These are phyloP conservation scores for Euwallacea fornicatus DNA, from an alignment of 1,140 invertebrate species.

Conservation along the genomic window DNA sequence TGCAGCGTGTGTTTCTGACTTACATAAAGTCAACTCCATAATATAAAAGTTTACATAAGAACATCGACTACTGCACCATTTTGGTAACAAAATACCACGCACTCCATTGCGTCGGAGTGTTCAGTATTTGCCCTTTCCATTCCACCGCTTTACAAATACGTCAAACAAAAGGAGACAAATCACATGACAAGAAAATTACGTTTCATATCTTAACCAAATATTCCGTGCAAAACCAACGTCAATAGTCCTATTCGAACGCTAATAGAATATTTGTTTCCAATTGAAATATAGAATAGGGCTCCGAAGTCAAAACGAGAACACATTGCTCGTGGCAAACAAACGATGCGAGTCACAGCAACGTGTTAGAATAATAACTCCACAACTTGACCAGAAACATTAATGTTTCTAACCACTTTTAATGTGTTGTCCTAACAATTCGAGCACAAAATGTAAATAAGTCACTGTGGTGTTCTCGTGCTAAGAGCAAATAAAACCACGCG, in stretches of 20 bases:
- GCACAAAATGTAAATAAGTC: conserved; percentile 31
- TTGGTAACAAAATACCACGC: too few relatives aligned
- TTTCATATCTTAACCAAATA: too few relatives aligned
- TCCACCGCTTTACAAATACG: too few relatives aligned
- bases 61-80: too few relatives aligned
- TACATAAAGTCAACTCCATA: too few relatives aligned
- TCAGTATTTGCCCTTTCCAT: too few relatives aligned
- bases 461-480: conserved; percentile 36
- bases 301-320: conserved; percentile 11
- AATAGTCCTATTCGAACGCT: conserved; percentile 1
- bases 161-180: too few relatives aligned
- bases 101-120: too few relatives aligned
- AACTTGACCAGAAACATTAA: conserved; percentile 19
- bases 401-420: conserved; percentile 32
- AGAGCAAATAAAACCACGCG: conserved; percentile 39
- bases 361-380: conserved; percentile 25
- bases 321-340: conserved; percentile 16
- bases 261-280: conserved; percentile 11
- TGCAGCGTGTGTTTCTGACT: too few relatives aligned
- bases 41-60: too few relatives aligned
- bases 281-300: conserved; percentile 19
- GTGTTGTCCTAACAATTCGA: conserved; percentile 32
- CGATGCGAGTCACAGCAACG: conserved; percentile 9
- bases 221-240: not conserved
- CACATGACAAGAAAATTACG: too few relatives aligned